Percentiles rank a stretch among this genome's conserved stretches.
Evolutionary conservation across 2,113 vertebrate species (phyloP).

Genomic region (Cranoglanis bouderius): DNA sequence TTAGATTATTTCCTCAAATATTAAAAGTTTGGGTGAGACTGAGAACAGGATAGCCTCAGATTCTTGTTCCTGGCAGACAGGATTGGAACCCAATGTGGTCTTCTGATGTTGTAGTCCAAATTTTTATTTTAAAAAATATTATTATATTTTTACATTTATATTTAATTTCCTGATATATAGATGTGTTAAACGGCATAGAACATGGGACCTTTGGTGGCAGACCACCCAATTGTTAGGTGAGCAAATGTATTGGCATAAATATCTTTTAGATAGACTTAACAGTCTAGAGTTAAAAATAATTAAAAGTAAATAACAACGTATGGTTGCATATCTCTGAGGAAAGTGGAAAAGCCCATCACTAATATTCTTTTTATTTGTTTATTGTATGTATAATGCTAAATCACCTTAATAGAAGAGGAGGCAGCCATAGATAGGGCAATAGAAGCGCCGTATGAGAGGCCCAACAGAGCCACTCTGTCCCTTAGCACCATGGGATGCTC

Average conservation of each 20-base stretch:
- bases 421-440: constrained; percentile 57
- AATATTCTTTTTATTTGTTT: background rate
- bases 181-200: background rate
- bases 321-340: background rate
- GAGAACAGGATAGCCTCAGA: too few species aligned
- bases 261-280: background rate
- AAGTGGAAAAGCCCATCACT: background rate
- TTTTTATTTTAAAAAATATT: too few species aligned
- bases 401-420: constrained; percentile 59
- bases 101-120: too few species aligned
- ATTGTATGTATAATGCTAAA: background rate
- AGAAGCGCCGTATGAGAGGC: constrained; percentile 64
- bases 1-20: too few species aligned
- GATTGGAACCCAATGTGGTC: too few species aligned
- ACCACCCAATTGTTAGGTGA: background rate
- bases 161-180: too few species aligned
- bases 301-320: background rate
- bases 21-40: too few species aligned
- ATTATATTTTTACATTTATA: too few species aligned
- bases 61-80: too few species aligned
- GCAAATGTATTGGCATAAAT: background rate
- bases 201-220: background rate
- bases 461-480: constrained; percentile 65
- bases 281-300: background rate
- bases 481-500: constrained; percentile 65